Evolutionary conservation across 1,140 invertebrate species (phyloP), one percentile per base, ranked within the genome.

Genomic region (Monomorium pharaonis): DNA sequence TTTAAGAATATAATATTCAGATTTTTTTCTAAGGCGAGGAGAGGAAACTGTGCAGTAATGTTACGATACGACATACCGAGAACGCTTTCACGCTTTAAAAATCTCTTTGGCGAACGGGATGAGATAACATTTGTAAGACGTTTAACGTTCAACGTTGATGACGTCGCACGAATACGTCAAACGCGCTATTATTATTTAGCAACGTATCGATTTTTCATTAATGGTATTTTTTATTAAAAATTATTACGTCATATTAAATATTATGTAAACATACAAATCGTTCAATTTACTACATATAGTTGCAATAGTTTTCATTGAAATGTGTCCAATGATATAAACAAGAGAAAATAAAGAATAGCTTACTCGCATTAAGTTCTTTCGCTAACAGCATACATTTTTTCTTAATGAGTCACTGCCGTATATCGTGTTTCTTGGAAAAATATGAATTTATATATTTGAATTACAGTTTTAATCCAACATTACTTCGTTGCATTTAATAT

Each of bases 111-210:
- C 10, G 7, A 24, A 56, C 7, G 14, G 1, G 56, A 24, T 12
- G 33, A 75, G 49, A 42, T 75, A 75, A 75, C 10, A 58, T 24
- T 75, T 7, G 21, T 75, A 37, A 42, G 9, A 9, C 51, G 51
- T 58, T 54, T 37, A 75, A 75, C 37, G 58, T 75, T 42, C 72
- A 75, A 75, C 33, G 51, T 75, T 16, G 21, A 24, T 58, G 72
- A 75, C 51, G 51, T 75, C 72, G 58, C 33, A 4, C 51, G 30
- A 37, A 4, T 9, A 75, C 30, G 30, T 75, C 49, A 75, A 56
- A 37, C n/a, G 30, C n/a, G 27, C 30, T 75, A 37, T 75, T 75
- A 75, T 75, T 75, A 75, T 56, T 56, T 74, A 74, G 2, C 70
- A 33, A n/a, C 49, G 49, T 33, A 58, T 10, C 24, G 7, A 58